Conservation (phyloP, 2,888 invertebrate species). For the Muschampia plurimacula region DNA sequence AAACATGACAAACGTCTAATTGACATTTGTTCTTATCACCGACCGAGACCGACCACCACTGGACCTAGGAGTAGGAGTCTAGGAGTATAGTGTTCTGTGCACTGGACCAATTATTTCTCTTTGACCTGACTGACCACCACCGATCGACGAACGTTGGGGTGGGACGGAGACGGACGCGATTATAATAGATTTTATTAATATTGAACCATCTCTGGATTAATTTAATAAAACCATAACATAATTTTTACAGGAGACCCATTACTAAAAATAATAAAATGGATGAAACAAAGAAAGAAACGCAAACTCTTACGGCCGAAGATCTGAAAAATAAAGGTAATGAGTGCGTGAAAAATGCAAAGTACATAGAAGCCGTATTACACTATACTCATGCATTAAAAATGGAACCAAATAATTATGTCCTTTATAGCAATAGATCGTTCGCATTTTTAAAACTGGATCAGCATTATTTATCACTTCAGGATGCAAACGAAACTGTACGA, state of each 20-base stretch:
- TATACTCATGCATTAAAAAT: slow-evolving; percentile 92
- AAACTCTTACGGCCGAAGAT: slow-evolving; percentile 77
- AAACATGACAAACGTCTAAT: too few relatives aligned
- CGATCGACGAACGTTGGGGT: too few relatives aligned
- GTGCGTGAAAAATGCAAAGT: slow-evolving; percentile 90
- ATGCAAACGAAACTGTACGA: slow-evolving; percentile 91
- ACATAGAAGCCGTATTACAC: slow-evolving; percentile 90
- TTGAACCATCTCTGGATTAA: too few relatives aligned
- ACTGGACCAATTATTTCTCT: too few relatives aligned
- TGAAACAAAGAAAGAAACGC: slow-evolving; percentile 64
- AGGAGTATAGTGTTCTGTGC: too few relatives aligned
- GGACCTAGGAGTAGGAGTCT: too few relatives aligned
- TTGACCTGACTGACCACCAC: too few relatives aligned
- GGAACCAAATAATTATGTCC: slow-evolving; percentile 88
- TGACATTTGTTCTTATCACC: too few relatives aligned
- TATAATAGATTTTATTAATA: too few relatives aligned
- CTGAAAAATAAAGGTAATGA: slow-evolving; percentile 91
- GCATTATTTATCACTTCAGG: slow-evolving; percentile 91
- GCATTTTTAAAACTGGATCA: slow-evolving; percentile 92
- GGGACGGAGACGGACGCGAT: too few relatives aligned
- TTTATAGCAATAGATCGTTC: slow-evolving; percentile 93
- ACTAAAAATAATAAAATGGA: slow-evolving; percentile 19
- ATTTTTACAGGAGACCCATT: background rate
- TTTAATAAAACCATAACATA: background rate
- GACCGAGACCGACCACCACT: too few relatives aligned